Evolutionary conservation across 2,888 invertebrate genomes (phyloP).

Genomic region (Adela reaumurella): DNA sequence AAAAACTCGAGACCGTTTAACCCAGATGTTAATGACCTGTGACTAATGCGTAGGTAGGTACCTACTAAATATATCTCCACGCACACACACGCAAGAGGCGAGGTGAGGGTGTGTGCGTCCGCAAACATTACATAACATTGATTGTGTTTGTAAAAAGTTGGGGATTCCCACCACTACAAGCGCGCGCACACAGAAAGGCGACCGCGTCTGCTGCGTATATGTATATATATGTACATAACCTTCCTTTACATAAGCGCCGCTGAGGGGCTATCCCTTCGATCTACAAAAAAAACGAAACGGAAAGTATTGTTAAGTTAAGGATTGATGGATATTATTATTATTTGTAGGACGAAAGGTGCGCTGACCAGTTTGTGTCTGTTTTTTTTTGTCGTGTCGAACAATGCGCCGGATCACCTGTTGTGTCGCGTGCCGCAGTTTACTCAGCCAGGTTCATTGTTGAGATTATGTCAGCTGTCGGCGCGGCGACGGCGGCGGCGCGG

Average conservation of each 20-base stretch:
- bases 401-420: neutral
- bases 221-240: slow-evolving; percentile 53
- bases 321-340: slow-evolving; percentile 52
- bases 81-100: slow-evolving; percentile 16
- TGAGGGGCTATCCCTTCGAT: slow-evolving; percentile 49
- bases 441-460: too few relatives aligned
- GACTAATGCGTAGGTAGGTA: slow-evolving; percentile 44
- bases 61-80: slow-evolving; percentile 9
- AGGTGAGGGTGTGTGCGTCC: slow-evolving; percentile 24
- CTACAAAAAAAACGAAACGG: slow-evolving; percentile 43
- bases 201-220: slow-evolving; percentile 26
- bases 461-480: too few relatives aligned
- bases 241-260: slow-evolving; percentile 54
- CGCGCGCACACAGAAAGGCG: slow-evolving; percentile 38
- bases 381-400: slow-evolving; percentile 18
- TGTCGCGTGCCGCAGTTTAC: neutral
- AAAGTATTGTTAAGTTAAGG: slow-evolving; percentile 43
- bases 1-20: slow-evolving; percentile 32
- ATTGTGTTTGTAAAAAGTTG: slow-evolving; percentile 58
- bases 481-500: too few relatives aligned
- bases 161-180: slow-evolving; percentile 54
- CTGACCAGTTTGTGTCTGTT: slow-evolving; percentile 47
- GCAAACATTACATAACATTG: slow-evolving; percentile 57
- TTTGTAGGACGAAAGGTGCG: slow-evolving; percentile 44
- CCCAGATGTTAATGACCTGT: slow-evolving; percentile 48